These are phyloP conservation scores for Troides helena DNA, from an alignment of 2,888 invertebrate species.

Conservation along the genomic window DNA sequence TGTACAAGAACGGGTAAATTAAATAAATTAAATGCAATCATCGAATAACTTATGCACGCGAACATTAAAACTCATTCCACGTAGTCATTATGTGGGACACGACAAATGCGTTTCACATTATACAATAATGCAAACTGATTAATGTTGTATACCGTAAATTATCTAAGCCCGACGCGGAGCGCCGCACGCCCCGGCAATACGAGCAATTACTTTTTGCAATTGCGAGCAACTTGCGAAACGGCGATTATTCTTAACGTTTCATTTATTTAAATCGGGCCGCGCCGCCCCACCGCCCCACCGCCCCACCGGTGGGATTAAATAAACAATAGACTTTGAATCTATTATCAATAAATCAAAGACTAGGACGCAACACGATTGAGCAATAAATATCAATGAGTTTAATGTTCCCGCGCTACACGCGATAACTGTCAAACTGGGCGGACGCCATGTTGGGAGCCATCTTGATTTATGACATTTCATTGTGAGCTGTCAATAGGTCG, in stretches of 20 bases:
- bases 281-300: neutral
- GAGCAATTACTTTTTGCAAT: neutral
- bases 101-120: conserved; percentile 2
- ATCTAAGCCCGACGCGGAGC: neutral
- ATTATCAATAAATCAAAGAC: conserved; percentile 71
- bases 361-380: conserved; percentile 68
- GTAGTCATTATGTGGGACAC: neutral
- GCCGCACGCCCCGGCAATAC: neutral
- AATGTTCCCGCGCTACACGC: conserved; percentile 75
- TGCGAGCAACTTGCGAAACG: neutral
- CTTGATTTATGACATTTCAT: conserved; percentile 71
- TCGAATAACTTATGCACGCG: neutral
- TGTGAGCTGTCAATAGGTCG: conserved; percentile 67
- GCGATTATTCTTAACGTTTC: conserved; percentile 14
- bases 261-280: conserved; percentile 32
- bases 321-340: conserved; percentile 70
- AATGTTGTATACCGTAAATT: neutral
- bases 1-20: conserved; percentile 1
- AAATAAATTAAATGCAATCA: conserved; percentile 3
- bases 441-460: conserved; percentile 74
- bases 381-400: conserved; percentile 79
- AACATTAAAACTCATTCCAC: neutral
- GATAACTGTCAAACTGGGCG: conserved; percentile 70
- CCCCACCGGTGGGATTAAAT: conserved; percentile 47
- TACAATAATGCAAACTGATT: conserved; percentile 4